phyloP scores from a whole-genome alignment of 2,888 invertebrate genomes.

The Lithophane leautieri region DNA sequence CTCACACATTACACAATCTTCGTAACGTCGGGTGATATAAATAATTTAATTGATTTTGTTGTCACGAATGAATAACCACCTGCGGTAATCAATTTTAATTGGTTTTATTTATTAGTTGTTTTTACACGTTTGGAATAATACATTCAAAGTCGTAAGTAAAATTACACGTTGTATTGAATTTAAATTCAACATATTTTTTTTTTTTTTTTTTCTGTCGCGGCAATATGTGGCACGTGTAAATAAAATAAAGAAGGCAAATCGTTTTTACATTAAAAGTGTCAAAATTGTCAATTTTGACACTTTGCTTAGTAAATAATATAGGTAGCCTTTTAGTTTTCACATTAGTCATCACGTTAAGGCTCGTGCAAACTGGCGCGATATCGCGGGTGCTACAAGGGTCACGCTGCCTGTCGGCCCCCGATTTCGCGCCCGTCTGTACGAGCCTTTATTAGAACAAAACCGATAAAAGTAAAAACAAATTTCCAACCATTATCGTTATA shows the following conservation, averaged over 20 bases:
- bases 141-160: not conserved
- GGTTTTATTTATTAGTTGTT: slow-evolving; percentile 4
- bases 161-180: not conserved
- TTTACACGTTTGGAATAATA: not conserved
- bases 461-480: slow-evolving; percentile 22
- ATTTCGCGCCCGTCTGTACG: too few species aligned
- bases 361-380: too few species aligned
- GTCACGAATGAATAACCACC: slow-evolving; percentile 15
- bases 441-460: too few species aligned
- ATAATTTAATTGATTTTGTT: slow-evolving; percentile 38
- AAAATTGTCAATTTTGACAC: not conserved
- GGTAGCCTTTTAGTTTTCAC: not conserved
- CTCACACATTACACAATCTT: slow-evolving; percentile 35
- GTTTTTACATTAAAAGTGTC: not conserved
- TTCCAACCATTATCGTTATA: slow-evolving; percentile 36
- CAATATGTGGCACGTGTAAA: not conserved
- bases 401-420: too few species aligned
- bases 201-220: not conserved
- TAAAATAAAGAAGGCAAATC: not conserved
- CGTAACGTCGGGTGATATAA: slow-evolving; percentile 22
- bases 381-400: too few species aligned
- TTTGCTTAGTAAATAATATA: not conserved
- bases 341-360: not conserved
- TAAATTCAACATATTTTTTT: not conserved
- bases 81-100: slow-evolving; percentile 8